Conservation (phyloP, 2,888 invertebrate species). For the Strigamia transsilvanica region DNA sequence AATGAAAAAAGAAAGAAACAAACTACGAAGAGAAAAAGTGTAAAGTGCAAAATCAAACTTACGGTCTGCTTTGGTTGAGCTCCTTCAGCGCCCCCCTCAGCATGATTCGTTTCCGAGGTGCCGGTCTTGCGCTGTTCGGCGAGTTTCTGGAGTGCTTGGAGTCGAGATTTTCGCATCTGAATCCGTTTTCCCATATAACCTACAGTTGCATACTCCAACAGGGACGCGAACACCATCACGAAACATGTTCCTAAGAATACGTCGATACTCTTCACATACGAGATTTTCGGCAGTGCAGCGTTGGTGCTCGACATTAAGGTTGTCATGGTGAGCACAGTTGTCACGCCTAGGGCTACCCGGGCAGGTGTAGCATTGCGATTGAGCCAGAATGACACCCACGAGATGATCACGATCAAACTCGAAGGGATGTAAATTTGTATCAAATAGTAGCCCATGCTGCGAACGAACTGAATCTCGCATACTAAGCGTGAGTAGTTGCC, state of each 20-base stretch:
- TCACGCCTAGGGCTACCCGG: slow-evolving; percentile 90
- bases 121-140: slow-evolving; percentile 86
- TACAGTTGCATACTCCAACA: slow-evolving; percentile 97
- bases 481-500: slow-evolving; percentile 96
- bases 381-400: slow-evolving; percentile 97
- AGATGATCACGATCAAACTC: slow-evolving; percentile 95
- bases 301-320: slow-evolving; percentile 97
- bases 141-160: slow-evolving; percentile 88
- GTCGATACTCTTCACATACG: slow-evolving; percentile 97
- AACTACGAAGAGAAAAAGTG: neutral
- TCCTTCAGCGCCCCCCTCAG: slow-evolving; percentile 54
- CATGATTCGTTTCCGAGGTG: slow-evolving; percentile 56
- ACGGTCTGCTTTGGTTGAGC: slow-evolving; percentile 54
- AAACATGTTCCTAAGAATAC: slow-evolving; percentile 97
- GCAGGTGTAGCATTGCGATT: slow-evolving; percentile 95
- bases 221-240: slow-evolving; percentile 98
- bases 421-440: slow-evolving; percentile 99
- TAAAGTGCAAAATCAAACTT: slow-evolving; percentile 41
- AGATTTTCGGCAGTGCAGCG: slow-evolving; percentile 96
- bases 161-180: slow-evolving; percentile 94
- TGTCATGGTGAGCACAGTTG: slow-evolving; percentile 97
- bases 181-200: slow-evolving; percentile 98
- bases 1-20: neutral
- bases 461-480: slow-evolving; percentile 95
- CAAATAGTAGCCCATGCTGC: slow-evolving; percentile 98